Evolutionary conservation across 2,888 invertebrate species (phyloP).

Genomic region (Aleiodes leptofemur): DNA sequence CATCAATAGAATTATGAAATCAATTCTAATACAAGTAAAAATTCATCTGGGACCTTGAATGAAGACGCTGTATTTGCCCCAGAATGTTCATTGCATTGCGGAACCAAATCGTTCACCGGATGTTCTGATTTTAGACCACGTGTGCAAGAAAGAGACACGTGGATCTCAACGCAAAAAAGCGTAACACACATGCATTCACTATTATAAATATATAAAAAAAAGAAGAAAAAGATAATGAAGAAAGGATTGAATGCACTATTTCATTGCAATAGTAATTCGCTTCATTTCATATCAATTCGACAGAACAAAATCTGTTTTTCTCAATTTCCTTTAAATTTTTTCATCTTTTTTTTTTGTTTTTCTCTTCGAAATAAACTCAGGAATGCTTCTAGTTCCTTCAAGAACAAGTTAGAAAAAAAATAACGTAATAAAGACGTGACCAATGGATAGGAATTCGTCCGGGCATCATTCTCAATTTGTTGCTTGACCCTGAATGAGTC

Average conservation of each 20-base stretch:
- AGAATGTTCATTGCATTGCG: constrained; percentile 41
- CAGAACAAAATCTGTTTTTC: too few relatives aligned
- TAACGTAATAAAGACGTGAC: constrained; percentile 4
- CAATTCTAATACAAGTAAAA: neutral
- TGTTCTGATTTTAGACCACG: constrained; percentile 47
- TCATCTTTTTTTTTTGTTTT: neutral
- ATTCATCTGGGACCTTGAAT: constrained; percentile 35
- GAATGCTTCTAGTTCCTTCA: constrained; percentile 26
- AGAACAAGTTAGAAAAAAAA: constrained; percentile 10
- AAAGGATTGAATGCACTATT: neutral
- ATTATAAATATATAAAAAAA: neutral
- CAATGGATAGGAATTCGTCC: constrained; percentile 22
- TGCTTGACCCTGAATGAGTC: constrained; percentile 35
- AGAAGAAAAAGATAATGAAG: neutral
- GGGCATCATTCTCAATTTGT: constrained; percentile 36
- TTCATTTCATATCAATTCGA: too few relatives aligned
- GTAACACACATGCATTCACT: constrained; percentile 7
- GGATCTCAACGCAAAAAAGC: constrained; percentile 1
- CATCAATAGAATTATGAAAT: neutral
- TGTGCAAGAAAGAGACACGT: constrained; percentile 41
- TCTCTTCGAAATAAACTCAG: neutral
- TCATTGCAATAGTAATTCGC: too few relatives aligned
- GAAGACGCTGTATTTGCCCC: constrained; percentile 37
- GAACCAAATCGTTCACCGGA: constrained; percentile 45
- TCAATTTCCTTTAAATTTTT: neutral